phyloP scores from a whole-genome alignment of 2,797 vertebrate species.

The Falco naumanni region DNA sequence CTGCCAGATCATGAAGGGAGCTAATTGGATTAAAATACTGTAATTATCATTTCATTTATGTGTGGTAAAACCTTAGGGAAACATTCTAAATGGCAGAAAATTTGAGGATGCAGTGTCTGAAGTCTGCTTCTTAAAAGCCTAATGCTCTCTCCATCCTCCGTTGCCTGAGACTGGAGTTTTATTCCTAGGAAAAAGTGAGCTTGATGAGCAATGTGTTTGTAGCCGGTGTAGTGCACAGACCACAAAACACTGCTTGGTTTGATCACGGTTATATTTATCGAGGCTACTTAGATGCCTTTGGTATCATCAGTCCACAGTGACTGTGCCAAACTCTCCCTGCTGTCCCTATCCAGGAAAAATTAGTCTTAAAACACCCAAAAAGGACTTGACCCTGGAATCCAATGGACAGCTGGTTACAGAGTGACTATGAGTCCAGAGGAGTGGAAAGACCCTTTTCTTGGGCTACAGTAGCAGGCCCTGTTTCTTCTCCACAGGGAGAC shows the following conservation, averaged over 20 bases:
- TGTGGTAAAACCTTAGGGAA: conserved; percentile 60
- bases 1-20: conserved; percentile 63
- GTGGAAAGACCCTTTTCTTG: background rate
- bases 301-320: background rate
- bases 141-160: background rate
- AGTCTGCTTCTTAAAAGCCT: conserved; percentile 47
- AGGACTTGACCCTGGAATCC: background rate
- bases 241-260: background rate
- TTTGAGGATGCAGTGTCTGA: conserved; percentile 36
- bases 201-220: background rate
- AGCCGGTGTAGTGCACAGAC: background rate
- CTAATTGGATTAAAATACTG: conserved; percentile 72
- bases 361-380: background rate
- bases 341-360: background rate
- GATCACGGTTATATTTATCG: background rate
- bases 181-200: background rate
- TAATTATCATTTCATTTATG: conserved; percentile 66
- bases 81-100: conserved; percentile 62
- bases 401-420: background rate
- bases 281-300: background rate
- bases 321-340: background rate
- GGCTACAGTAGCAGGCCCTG: background rate
- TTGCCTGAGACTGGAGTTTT: conserved; percentile 13
- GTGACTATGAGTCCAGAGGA: background rate
- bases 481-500: background rate